Evolutionary conservation across 2,797 vertebrate species (phyloP), one percentile per base, ranked within the genome.

Genomic region (Tapirus indicus): DNA sequence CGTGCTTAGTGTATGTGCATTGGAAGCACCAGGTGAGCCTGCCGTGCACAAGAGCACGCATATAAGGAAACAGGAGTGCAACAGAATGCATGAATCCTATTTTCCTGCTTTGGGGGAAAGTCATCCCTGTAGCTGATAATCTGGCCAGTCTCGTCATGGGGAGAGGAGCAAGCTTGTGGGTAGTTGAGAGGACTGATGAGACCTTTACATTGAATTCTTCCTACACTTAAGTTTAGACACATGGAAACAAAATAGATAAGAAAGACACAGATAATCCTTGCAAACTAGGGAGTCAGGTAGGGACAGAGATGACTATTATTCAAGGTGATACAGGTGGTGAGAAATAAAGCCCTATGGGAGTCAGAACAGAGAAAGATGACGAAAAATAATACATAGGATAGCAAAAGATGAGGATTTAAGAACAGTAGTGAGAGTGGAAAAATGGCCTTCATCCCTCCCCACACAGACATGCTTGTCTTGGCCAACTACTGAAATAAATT

Each of bases 181-280:
- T 68, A 32, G 41, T 35, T 66, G 62, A 82, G 2, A 49, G 27
- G 25, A 68, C 21, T 60, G 17, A 5, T 35, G 44, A 94, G 58
- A 94, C 14, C 12, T 62, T 79, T 69, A 84, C 8, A 11, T 0
- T 71, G 92, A 52, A 14, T 38, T 77, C 18, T 20, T 79, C 58
- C 75, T 58, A 49, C 23, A 7, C 10, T 29, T 79, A 47, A 49
- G 21, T 75, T 90, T 88, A 80, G 60, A 54, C 1, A 72, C 18
- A 25, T 29, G 9, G 62, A 49, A 85, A n/a, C 54, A 44, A 66
- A 74, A 17, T 74, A n/a, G 56, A 62, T 32, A 13, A 32, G 20
- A 14, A 75, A 94, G 64, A 60, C 29, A 83, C 7, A 41, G 82
- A 17, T 54, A 71, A 66, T 64, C 16, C 44, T 94, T 83, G n/a